These are phyloP conservation scores for Spea bombifrons DNA, from an alignment of 2,113 vertebrate species.

Conservation along the genomic window DNA sequence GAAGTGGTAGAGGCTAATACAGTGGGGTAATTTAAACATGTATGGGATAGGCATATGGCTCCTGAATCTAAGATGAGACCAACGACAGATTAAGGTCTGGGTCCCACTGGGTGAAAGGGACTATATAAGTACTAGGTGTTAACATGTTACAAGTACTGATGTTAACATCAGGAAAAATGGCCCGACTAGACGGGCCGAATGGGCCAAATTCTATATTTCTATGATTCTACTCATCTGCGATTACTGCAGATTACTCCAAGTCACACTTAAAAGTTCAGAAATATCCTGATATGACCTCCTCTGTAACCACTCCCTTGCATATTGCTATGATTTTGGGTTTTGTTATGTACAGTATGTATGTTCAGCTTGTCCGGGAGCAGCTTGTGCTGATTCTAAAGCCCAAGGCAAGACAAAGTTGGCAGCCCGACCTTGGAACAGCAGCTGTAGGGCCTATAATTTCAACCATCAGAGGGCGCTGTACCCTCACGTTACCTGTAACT, in stretches of 20 bases:
- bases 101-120: not conserved
- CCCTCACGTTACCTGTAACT: not conserved
- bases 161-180: not conserved
- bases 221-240: not conserved
- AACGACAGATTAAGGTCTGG: no score
- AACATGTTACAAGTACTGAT: not conserved
- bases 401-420: slow-evolving; percentile 32
- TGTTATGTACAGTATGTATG: slow-evolving; percentile 36
- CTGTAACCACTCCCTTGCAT: not conserved
- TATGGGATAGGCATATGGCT: no score
- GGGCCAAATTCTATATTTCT: not conserved
- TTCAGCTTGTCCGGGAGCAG: slow-evolving; percentile 22
- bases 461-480: slow-evolving; percentile 2
- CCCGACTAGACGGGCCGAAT: not conserved
- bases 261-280: not conserved
- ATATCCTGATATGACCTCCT: slow-evolving; percentile 19
- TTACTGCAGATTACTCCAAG: not conserved
- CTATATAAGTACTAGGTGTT: not conserved
- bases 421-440: not conserved
- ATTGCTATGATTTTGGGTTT: slow-evolving; percentile 9
- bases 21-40: no score
- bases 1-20: no score
- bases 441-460: not conserved
- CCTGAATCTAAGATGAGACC: no score
- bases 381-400: slow-evolving; percentile 16